Evolutionary conservation across 1,140 invertebrate genomes (phyloP), one percentile per base, ranked within the genome.

Genomic region (Palaemon carinicauda): DNA sequence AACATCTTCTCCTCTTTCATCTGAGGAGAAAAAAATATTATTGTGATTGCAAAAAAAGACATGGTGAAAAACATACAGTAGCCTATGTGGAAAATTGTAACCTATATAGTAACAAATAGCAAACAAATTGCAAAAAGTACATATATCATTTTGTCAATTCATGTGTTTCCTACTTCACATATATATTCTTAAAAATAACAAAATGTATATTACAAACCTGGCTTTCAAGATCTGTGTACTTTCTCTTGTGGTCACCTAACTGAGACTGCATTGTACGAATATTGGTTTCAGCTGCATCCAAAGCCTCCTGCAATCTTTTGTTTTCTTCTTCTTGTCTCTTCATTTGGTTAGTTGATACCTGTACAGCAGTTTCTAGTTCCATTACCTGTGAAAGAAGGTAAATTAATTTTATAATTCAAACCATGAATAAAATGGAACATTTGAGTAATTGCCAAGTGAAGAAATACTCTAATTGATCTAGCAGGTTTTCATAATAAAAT

Each of bases 1-100:
- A 97, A 97, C 96, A 99, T 98, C 24, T 95, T 93, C 82, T 98
- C 97, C 90, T 99, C 97, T 91, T 98, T 97, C 92, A 97, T 96
- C 94, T 94, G 90, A 73, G 91, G 89, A 41, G 73, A 80, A 56
- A 91, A 29, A 90, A 65, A 82, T 33, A 74, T 27, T 12, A 74
- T 17, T 3, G 9, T 21, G 21, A 33, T 51, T 33, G 5, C 24
- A 15, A 41, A 19, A 19, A 19, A 51, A 51, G 19, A 15, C 10
- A 33, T 33, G 19, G 1, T 17, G 5, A 24, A 31, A 29, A 80
- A 84, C 31, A 88, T 17, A 50, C 88, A 65, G 10, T n/a, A 7
- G 19, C 0, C 65, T 60, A 81, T 1, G 24, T 60, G 27, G 24
- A 81, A 21, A 81, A 3, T 5, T 81, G 33, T 31, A 73, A 27